Percentiles rank a stretch among this genome's conserved stretches.
These are phyloP conservation scores for Aphidius gifuensis DNA, from an alignment of 1,140 invertebrate species.

Conservation along the genomic window DNA sequence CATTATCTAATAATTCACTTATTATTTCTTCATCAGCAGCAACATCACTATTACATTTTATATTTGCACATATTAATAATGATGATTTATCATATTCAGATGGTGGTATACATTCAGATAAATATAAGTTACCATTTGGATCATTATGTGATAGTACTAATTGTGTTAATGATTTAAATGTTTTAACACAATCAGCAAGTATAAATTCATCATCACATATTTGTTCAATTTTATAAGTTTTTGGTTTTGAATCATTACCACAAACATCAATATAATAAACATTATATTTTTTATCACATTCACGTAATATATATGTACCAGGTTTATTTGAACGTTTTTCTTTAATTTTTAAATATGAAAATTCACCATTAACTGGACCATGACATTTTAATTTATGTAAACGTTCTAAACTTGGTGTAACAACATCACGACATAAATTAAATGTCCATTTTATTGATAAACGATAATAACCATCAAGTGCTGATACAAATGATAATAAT, in stretches of 20 bases:
- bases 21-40: constrained; percentile 47
- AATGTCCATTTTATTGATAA: constrained; percentile 85
- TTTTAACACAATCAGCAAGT: constrained; percentile 52
- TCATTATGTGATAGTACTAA: constrained; percentile 63
- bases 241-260: constrained; percentile 67
- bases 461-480: constrained; percentile 85
- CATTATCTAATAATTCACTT: constrained; percentile 39
- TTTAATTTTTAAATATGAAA: constrained; percentile 78
- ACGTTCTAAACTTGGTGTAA: constrained; percentile 71
- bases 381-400: constrained; percentile 78
- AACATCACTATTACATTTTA: constrained; percentile 42
- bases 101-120: constrained; percentile 75
- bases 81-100: constrained; percentile 82
- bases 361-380: constrained; percentile 80
- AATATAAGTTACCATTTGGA: constrained; percentile 57
- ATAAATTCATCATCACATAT: constrained; percentile 51
- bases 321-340: constrained; percentile 70
- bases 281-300: constrained; percentile 76
- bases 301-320: constrained; percentile 77
- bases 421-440: constrained; percentile 77
- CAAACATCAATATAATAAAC: constrained; percentile 79
- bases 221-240: constrained; percentile 67
- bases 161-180: constrained; percentile 63
- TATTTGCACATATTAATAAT: constrained; percentile 65
- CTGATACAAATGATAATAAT: constrained; percentile 77